Percentiles rank a stretch among this genome's conserved stretches.
phyloP scores from a whole-genome alignment of 2,113 vertebrate species.

The Lucifuga dentata region DNA sequence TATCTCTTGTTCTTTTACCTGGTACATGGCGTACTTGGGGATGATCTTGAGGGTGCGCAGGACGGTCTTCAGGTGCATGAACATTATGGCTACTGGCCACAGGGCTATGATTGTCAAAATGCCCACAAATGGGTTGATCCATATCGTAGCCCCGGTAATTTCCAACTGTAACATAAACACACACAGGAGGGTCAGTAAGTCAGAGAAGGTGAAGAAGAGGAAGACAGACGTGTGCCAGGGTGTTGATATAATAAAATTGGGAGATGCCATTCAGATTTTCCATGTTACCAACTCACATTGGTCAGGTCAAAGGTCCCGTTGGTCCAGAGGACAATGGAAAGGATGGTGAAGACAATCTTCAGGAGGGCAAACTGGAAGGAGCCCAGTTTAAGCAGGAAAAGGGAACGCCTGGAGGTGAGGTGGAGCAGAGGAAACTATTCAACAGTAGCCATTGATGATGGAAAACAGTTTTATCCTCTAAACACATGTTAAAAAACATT shows the following conservation, averaged over 20 bases:
- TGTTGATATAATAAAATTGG: not conserved
- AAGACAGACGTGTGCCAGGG: no score
- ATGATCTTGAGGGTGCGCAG: constrained; percentile 85
- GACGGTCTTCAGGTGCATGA: constrained; percentile 84
- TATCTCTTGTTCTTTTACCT: constrained; percentile 76
- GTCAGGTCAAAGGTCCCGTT: constrained; percentile 80
- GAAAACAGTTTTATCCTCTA: not conserved
- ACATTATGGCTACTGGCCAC: constrained; percentile 89
- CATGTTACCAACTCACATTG: constrained; percentile 79
- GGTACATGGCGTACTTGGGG: constrained; percentile 90
- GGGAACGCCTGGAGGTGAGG: constrained; percentile 71
- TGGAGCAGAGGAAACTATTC: constrained; percentile 31
- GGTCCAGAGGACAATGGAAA: constrained; percentile 88
- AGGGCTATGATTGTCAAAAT: constrained; percentile 87
- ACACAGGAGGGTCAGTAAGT: not conserved
- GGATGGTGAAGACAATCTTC: constrained; percentile 84
- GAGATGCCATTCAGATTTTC: not conserved
- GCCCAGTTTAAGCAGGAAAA: constrained; percentile 90
- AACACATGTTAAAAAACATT: not conserved
- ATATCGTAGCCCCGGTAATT: constrained; percentile 81
- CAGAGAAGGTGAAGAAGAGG: not conserved
- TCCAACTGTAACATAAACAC: constrained; percentile 67
- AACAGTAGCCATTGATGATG: not conserved
- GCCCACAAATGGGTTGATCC: constrained; percentile 85
- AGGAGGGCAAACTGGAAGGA: constrained; percentile 88